Evolutionary conservation across 53 echinoderm and acorn worm species (phyloP).

Genomic region (Holothuria scabra): DNA sequence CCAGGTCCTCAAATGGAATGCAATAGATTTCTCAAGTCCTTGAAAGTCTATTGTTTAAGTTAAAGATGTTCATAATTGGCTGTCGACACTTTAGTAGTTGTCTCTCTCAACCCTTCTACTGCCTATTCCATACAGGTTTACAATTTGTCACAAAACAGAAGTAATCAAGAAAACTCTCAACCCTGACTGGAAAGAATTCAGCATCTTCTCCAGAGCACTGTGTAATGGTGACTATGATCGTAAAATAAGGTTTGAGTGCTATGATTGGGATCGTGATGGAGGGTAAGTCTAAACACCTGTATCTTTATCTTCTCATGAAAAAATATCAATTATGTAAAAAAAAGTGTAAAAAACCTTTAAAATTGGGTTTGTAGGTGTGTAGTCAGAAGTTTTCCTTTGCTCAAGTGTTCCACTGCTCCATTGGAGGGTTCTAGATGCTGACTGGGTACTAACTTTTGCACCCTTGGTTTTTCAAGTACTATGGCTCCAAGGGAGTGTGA

Average conservation of each 20-base stretch:
- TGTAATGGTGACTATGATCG: conserved; percentile 93
- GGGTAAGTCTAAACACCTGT: conserved; percentile 57
- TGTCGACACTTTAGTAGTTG: too few species aligned
- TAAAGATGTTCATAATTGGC: too few species aligned
- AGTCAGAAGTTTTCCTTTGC: too few species aligned
- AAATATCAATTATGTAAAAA: background rate
- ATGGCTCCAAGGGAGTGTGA: too few species aligned
- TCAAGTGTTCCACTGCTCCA: too few species aligned
- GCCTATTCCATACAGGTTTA: conserved; percentile 59
- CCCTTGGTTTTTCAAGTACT: too few species aligned
- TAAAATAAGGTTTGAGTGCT: conserved; percentile 94
- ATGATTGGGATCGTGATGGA: conserved; percentile 94
- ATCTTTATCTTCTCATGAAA: background rate
- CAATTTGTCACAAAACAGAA: conserved; percentile 95
- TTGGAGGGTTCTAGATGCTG: too few species aligned
- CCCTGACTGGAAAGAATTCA: conserved; percentile 82
- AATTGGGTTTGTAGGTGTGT: background rate
- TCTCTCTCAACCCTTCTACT: background rate
- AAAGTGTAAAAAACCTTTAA: background rate
- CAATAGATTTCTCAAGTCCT: too few species aligned
- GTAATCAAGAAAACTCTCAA: conserved; percentile 96
- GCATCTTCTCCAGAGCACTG: conserved; percentile 75
- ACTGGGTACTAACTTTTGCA: too few species aligned
- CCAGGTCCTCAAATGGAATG: too few species aligned
- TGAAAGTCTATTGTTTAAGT: too few species aligned